These are phyloP conservation scores for Irena cyanogastra DNA, from an alignment of 2,113 vertebrate genomes.

Conservation along the genomic window DNA sequence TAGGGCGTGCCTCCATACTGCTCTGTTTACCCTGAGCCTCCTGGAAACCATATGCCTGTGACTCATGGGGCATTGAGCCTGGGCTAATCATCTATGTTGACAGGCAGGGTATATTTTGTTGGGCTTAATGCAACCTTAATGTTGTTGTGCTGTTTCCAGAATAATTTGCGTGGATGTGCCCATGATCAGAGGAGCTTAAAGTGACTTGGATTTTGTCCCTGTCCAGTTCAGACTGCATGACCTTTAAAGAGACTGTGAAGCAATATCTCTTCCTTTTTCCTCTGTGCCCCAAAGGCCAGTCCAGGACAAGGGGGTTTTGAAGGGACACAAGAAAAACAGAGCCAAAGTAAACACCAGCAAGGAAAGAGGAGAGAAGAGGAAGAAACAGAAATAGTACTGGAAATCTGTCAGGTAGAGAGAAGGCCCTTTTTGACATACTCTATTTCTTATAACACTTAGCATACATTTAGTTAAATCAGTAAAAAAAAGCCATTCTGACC, in stretches of 20 bases:
- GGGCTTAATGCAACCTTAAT: not conserved
- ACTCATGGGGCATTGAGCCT: not conserved
- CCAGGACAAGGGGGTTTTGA: not conserved
- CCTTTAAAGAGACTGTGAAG: not conserved
- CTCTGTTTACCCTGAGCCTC: not conserved
- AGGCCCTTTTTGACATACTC: not conserved
- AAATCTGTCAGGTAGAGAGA: not conserved
- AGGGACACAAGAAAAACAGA: not conserved
- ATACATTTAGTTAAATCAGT: not conserved
- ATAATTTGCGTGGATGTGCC: not conserved
- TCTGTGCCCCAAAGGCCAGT: not conserved
- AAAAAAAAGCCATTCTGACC: not conserved
- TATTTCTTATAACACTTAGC: not conserved
- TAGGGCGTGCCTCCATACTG: not conserved
- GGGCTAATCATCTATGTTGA: not conserved
- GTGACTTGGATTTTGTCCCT: not conserved
- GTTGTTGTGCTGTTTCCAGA: not conserved
- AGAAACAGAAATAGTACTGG: not conserved
- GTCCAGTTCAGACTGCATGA: not conserved
- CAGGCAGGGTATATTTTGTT: constrained; percentile 1
- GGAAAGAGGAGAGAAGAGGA: not conserved
- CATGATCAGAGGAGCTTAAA: not conserved
- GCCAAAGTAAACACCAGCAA: not conserved
- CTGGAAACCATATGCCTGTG: not conserved
- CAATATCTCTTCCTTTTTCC: not conserved